These are phyloP conservation scores for Hexactinellida sp. DNA, from an alignment of 37 sponge, comb jelly and placozoan genomes.

Conservation along the genomic window DNA sequence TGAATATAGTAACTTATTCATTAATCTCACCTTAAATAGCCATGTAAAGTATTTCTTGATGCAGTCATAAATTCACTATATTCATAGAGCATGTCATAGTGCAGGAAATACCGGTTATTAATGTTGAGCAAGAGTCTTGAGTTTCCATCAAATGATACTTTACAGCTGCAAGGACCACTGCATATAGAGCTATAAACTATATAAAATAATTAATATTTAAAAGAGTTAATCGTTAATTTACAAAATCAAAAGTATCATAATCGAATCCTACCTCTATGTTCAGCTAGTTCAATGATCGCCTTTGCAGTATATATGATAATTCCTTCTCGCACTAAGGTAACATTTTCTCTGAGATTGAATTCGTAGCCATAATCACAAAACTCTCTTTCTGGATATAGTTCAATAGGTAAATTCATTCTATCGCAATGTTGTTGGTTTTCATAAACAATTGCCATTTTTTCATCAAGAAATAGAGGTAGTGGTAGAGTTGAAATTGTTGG, in stretches of 20 bases:
- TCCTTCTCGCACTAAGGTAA: not conserved
- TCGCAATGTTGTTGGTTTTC: not conserved
- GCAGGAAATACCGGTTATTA: not conserved
- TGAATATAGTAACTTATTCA: not conserved
- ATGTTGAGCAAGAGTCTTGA: not conserved
- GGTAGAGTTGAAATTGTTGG: not conserved
- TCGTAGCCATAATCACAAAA: not conserved
- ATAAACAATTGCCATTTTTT: not conserved
- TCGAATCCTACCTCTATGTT: not conserved
- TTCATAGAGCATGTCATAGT: not conserved
- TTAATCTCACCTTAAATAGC: not conserved
- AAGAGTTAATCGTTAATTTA: not conserved
- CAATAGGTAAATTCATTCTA: not conserved
- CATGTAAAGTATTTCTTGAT: not conserved
- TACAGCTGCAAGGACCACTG: not conserved
- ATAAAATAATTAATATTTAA: not conserved
- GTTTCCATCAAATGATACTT: not conserved
- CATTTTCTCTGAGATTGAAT: not conserved
- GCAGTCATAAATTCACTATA: not conserved
- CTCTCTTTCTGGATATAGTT: not conserved
- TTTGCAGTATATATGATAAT: not conserved
- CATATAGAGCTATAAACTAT: conserved; percentile 2
- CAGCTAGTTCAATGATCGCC: not conserved
- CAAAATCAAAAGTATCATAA: not conserved
- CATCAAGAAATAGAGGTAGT: not conserved